Evolutionary conservation across 1,140 invertebrate genomes (phyloP).

Genomic region (Cotesia chilonis): DNA sequence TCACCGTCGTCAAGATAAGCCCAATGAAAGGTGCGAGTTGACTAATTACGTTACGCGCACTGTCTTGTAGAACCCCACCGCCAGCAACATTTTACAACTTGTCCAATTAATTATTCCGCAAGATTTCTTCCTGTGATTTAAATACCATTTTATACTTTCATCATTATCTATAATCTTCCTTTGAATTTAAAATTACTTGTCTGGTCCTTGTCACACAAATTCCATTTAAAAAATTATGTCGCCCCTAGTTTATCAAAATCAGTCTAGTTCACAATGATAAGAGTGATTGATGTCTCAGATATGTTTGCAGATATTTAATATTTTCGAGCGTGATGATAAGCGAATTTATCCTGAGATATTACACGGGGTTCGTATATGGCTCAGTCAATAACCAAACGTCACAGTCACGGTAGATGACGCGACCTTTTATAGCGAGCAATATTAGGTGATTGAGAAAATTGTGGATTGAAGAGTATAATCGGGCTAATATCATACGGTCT

Average conservation of each 20-base stretch:
- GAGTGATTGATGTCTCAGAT: no score
- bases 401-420: constrained; percentile 36
- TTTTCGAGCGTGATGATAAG: neutral
- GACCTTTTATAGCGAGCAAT: constrained; percentile 51
- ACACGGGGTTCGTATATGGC: neutral
- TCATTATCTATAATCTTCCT: neutral
- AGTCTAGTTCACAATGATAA: no score
- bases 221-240: constrained; percentile 1
- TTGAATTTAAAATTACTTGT: no score
- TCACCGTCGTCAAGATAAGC: constrained; percentile 34
- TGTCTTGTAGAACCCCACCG: constrained; percentile 36
- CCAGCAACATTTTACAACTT: constrained; percentile 52
- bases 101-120: constrained; percentile 60
- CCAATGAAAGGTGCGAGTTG: constrained; percentile 33
- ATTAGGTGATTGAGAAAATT: constrained; percentile 54
- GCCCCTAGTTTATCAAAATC: no score
- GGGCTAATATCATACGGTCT: constrained; percentile 50
- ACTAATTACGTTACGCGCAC: constrained; percentile 55
- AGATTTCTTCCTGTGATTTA: constrained; percentile 57
- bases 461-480: constrained; percentile 52
- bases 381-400: constrained; percentile 30
- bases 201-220: no score
- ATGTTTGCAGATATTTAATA: constrained; percentile 4
- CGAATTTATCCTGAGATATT: no score
- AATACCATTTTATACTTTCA: constrained; percentile 51